Conservation (phyloP, 2,113 vertebrate species). For the Pelvicachromis taeniatus region DNA sequence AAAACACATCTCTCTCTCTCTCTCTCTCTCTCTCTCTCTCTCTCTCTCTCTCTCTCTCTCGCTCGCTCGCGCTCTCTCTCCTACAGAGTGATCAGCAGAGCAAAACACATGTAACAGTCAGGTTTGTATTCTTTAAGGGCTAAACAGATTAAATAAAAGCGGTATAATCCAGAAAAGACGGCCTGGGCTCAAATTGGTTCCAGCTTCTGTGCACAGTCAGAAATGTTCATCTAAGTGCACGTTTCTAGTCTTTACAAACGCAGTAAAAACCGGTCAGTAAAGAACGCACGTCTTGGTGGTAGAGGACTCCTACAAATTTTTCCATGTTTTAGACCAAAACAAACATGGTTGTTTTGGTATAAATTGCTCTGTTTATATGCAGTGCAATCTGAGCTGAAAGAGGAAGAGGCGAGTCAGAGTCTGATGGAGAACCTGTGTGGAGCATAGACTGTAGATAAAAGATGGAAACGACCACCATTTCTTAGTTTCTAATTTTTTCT, state of each 20-base stretch:
- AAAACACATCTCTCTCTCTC: background rate
- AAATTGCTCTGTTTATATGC: background rate
- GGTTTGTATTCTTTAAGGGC: background rate
- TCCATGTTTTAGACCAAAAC: background rate
- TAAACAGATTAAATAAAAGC: background rate
- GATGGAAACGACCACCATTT: background rate
- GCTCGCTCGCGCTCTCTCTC: background rate
- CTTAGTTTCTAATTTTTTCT: background rate
- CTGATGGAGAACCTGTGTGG: background rate
- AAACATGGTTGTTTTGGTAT: background rate
- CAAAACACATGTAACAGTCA: background rate
- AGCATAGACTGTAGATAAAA: background rate
- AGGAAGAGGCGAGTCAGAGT: background rate
- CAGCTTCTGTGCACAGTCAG: background rate
- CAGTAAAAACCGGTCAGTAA: fast-evolving
- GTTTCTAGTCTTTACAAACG: background rate
- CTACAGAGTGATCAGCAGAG: background rate
- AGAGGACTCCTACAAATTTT: background rate
- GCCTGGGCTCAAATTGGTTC: background rate
- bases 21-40: background rate
- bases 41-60: background rate
- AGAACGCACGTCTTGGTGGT: background rate
- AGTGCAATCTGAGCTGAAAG: background rate
- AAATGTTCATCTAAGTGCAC: background rate
- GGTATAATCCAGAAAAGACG: background rate